phyloP scores from a whole-genome alignment of 1,140 invertebrate species.

The Drosophila punjabiensis region DNA sequence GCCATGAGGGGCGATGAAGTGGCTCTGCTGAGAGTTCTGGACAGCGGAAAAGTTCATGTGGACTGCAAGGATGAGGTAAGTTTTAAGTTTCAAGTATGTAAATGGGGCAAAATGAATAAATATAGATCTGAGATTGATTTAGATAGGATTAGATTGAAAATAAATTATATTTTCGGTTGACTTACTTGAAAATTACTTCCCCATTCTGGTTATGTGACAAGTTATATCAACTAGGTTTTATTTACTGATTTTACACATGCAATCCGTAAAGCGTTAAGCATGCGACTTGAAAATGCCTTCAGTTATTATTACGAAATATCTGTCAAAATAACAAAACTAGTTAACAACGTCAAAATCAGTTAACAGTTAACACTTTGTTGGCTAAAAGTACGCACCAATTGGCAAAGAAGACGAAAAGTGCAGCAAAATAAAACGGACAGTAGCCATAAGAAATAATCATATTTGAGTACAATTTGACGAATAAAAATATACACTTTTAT shows the following conservation, averaged over 20 bases:
- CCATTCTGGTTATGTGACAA: neutral
- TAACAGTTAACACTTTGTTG: slow-evolving; percentile 59
- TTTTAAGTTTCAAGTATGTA: neutral
- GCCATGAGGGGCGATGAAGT: slow-evolving; percentile 93
- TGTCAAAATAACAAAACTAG: slow-evolving; percentile 9
- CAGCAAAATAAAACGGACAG: slow-evolving; percentile 13
- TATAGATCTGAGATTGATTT: neutral
- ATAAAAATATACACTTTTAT: neutral
- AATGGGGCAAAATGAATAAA: neutral
- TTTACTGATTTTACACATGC: slow-evolving; percentile 21
- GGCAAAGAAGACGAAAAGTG: slow-evolving; percentile 63
- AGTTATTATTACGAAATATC: slow-evolving; percentile 56
- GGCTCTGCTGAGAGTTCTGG: slow-evolving; percentile 91
- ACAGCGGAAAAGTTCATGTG: slow-evolving; percentile 96
- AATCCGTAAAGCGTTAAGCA: slow-evolving; percentile 33
- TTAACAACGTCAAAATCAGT: slow-evolving; percentile 40
- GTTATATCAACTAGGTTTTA: slow-evolving; percentile 37
- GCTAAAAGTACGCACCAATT: slow-evolving; percentile 63
- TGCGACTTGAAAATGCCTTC: slow-evolving; percentile 38
- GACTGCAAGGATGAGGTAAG: slow-evolving; percentile 96
- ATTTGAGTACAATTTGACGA: neutral
- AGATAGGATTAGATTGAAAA: neutral
- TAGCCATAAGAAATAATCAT: slow-evolving; percentile 7
- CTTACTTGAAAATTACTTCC: neutral
- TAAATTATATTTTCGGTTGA: neutral